Evolutionary conservation across 2,888 invertebrate genomes (phyloP), one percentile per base, ranked within the genome.

Genomic region (Zaprionus bogoriensis): DNA sequence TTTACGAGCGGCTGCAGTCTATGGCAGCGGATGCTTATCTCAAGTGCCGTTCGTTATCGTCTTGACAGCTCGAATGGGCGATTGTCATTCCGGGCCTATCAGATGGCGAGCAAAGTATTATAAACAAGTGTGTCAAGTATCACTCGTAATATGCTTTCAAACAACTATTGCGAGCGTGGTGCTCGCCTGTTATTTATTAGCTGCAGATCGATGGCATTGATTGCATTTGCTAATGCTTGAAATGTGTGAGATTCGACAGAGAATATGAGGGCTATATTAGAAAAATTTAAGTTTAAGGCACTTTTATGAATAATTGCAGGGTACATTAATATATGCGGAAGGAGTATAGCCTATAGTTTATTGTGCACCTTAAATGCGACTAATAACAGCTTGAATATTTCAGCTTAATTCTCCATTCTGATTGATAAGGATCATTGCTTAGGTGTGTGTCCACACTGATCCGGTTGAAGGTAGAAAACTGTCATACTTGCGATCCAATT

Each of bases 21-120:
- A 70, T 68, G 69, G 69, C 53, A n/a, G 52, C 61, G 69, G 58
- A 63, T 74, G 58, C 58, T 71, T 74, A 75, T 74, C 74, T 77
- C 58, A 58, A 66, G 66, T 66, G 66, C 12, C 51, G 66, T 70
- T 70, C 66, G 67, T 75, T 71, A 75, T 71, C 32, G 17, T 14
- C 71, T 64, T 67, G 78, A 74, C 63, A 74, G 58, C 48, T 64
- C 63, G 55, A 77, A 74, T 67, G 75, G 60, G 63, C 42, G 48
- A 55, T 60, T 74, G 71, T 42, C 57, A 77, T 63, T 51, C 36
- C 28, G 32, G 25, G 51, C 32, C 52, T 48, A 73, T 64, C 68
- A 73, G 57, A 72, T 67, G 74, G 32, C 32, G 41, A 46, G 52
- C 45, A 51, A 19, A 30, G 42, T 39, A 58, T 57, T 67, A 70